Evolutionary conservation across 1,140 invertebrate genomes (phyloP).

Genomic region (Hesperophylax magnus): DNA sequence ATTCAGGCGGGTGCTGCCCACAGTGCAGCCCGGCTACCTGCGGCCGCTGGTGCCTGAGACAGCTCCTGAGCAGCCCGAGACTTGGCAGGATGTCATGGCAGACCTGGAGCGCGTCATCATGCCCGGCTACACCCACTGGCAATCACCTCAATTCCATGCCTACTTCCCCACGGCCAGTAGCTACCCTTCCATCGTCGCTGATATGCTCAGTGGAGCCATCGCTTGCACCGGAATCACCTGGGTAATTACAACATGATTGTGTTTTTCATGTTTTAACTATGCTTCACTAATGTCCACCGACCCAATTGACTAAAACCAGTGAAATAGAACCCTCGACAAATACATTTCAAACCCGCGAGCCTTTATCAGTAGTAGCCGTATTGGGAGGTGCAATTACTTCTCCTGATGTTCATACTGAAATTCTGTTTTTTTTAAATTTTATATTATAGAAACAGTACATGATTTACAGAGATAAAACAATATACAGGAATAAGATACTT

Average conservation of each 20-base stretch:
- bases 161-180: constrained; percentile 98
- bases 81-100: constrained; percentile 90
- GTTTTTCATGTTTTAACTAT: too few relatives aligned
- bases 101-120: constrained; percentile 96
- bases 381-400: too few relatives aligned
- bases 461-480: too few relatives aligned
- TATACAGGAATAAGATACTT: too few relatives aligned
- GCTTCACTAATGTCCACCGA: too few relatives aligned
- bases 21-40: constrained; percentile 89
- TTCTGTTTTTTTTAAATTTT: too few relatives aligned
- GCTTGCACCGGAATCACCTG: constrained; percentile 92
- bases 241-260: constrained; percentile 70
- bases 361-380: too few relatives aligned
- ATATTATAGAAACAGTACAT: too few relatives aligned
- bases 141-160: constrained; percentile 96
- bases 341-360: too few relatives aligned
- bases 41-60: constrained; percentile 84
- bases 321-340: too few relatives aligned
- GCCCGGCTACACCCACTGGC: constrained; percentile 98
- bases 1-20: constrained; percentile 82
- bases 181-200: constrained; percentile 93
- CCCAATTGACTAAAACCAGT: too few relatives aligned
- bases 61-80: constrained; percentile 86
- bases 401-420: too few relatives aligned
- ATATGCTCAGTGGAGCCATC: constrained; percentile 95